These are phyloP conservation scores for Ceraclea dissimilis DNA, from an alignment of 2,888 invertebrate species.

Conservation along the genomic window DNA sequence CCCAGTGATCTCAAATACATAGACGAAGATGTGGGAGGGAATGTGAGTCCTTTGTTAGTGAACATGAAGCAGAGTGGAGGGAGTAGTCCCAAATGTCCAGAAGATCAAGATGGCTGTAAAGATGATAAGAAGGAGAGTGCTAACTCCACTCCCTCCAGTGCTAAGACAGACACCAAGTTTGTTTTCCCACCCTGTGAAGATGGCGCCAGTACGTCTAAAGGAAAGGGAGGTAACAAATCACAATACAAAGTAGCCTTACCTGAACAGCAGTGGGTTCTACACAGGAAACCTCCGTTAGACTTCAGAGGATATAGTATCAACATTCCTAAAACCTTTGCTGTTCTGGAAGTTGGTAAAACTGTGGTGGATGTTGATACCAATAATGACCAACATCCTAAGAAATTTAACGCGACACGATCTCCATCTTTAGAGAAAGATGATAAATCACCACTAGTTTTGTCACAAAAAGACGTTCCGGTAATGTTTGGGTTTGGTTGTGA, in stretches of 20 bases:
- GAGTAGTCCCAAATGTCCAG: constrained; percentile 22
- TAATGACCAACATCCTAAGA: constrained; percentile 25
- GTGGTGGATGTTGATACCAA: constrained; percentile 38
- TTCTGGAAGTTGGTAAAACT: constrained; percentile 31
- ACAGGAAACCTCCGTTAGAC: constrained; percentile 33
- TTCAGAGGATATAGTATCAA: constrained; percentile 35
- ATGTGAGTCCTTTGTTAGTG: constrained; percentile 16
- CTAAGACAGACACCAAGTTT: constrained; percentile 14
- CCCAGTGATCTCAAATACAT: constrained; percentile 23
- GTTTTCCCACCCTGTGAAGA: constrained; percentile 17
- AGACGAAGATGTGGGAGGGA: constrained; percentile 17
- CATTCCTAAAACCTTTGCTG: constrained; percentile 40
- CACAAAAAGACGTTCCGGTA: constrained; percentile 32
- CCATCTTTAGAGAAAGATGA: constrained; percentile 49
- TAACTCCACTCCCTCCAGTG: constrained; percentile 16
- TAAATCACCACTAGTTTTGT: constrained; percentile 38
- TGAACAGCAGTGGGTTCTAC: constrained; percentile 39
- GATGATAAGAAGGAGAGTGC: constrained; percentile 17
- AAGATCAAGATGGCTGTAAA: constrained; percentile 22
- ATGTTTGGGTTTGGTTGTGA: constrained; percentile 37
- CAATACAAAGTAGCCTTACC: constrained; percentile 34
- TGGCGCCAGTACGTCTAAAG: constrained; percentile 10
- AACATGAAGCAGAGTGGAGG: constrained; percentile 24
- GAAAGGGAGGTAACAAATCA: constrained; percentile 27
- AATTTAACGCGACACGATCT: constrained; percentile 42